Evolutionary conservation across 2,113 vertebrate genomes (phyloP).

Genomic region (Sorex fumeus): DNA sequence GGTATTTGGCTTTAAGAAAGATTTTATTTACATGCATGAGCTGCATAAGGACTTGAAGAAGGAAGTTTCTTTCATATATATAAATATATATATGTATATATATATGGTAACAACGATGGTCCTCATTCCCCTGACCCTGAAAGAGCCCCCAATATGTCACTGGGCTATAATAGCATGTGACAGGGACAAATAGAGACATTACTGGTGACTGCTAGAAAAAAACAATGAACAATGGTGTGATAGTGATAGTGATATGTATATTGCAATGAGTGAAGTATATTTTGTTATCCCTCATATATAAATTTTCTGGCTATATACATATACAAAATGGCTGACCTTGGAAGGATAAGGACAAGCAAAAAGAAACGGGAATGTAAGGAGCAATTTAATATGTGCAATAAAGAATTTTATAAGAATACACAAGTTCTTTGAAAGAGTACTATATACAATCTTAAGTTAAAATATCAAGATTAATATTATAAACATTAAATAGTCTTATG

Average conservation of each 20-base stretch:
- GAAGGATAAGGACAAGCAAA: background rate
- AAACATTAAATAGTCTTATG: too few relatives aligned
- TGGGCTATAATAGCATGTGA: too few relatives aligned
- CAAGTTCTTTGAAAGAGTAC: background rate
- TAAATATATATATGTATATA: too few relatives aligned
- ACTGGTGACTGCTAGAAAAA: too few relatives aligned
- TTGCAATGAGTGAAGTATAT: background rate
- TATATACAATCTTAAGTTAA: background rate
- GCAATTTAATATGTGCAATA: background rate
- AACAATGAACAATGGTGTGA: too few relatives aligned
- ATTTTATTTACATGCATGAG: background rate
- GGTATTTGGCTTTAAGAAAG: background rate
- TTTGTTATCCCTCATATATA: background rate
- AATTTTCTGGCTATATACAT: background rate
- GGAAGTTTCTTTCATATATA: too few relatives aligned
- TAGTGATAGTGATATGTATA: too few relatives aligned
- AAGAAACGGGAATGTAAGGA: accelerated
- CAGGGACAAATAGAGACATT: too few relatives aligned
- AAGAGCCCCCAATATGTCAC: too few relatives aligned
- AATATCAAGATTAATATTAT: background rate
- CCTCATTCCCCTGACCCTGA: too few relatives aligned
- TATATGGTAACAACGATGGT: too few relatives aligned
- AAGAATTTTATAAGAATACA: background rate
- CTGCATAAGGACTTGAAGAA: too few relatives aligned
- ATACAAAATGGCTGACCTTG: background rate